Conservation (phyloP, 1,140 invertebrate species). For the Scaptomyza montana region DNA sequence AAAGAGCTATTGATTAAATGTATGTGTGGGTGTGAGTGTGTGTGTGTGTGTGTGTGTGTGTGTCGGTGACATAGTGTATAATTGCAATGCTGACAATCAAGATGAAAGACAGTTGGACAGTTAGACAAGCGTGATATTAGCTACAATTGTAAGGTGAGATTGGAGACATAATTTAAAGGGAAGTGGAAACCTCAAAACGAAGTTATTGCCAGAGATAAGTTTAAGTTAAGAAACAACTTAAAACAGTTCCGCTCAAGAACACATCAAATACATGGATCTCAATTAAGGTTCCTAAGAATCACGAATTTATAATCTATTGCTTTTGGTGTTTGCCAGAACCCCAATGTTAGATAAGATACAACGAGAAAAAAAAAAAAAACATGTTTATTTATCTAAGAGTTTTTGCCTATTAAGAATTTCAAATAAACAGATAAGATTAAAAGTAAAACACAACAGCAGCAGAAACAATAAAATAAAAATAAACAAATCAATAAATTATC, state of each 20-base stretch:
- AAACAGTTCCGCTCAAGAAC: background rate
- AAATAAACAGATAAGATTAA: background rate
- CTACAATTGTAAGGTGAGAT: background rate
- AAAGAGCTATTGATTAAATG: background rate
- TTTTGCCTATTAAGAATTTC: background rate
- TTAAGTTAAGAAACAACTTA: background rate
- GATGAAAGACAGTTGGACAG: background rate
- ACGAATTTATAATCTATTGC: background rate
- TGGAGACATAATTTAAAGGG: background rate
- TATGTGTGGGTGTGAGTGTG: background rate
- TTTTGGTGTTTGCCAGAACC: no score
- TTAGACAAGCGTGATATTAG: background rate
- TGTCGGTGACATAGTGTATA: background rate
- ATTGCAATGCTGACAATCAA: constrained; percentile 19
- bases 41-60: background rate
- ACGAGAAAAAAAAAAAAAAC: background rate
- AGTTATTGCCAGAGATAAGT: no score
- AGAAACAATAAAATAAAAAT: background rate
- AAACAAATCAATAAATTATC: constrained; percentile 20
- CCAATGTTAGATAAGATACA: background rate
- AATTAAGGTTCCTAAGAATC: background rate
- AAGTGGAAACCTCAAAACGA: background rate
- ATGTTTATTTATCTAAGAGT: background rate
- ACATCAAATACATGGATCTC: background rate
- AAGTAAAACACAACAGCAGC: background rate